Conservation (phyloP, 2,797 vertebrate species). For the Novumbra hubbsi region DNA sequence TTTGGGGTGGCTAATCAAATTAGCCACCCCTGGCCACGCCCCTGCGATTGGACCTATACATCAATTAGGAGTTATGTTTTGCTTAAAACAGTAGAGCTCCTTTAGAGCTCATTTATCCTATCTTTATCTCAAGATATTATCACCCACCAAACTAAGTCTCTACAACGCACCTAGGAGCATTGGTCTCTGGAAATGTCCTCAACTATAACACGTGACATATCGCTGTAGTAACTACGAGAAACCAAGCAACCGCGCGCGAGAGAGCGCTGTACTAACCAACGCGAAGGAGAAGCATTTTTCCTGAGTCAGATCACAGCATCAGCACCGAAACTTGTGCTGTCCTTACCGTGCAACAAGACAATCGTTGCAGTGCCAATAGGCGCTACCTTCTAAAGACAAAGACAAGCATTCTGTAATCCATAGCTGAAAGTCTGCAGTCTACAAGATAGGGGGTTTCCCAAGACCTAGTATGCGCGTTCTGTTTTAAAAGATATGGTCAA, state of each 20-base stretch:
- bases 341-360: slow-evolving; percentile 18
- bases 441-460: slow-evolving; percentile 13
- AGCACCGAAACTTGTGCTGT: slow-evolving; percentile 58
- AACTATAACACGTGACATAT: slow-evolving; percentile 68
- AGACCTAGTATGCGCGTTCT: slow-evolving; percentile 38
- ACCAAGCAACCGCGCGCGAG: slow-evolving; percentile 53
- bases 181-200: slow-evolving; percentile 32
- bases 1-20: too few relatives aligned
- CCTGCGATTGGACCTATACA: too few relatives aligned
- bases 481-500: slow-evolving; percentile 72
- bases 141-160: not conserved
- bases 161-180: not conserved
- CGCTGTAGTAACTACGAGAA: slow-evolving; percentile 58
- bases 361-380: too few relatives aligned
- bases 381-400: not conserved
- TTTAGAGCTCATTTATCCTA: too few relatives aligned
- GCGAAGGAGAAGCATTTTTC: slow-evolving; percentile 51
- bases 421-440: not conserved
- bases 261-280: slow-evolving; percentile 6
- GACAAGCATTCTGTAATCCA: slow-evolving; percentile 2
- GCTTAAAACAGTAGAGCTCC: not conserved
- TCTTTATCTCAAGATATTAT: not conserved
- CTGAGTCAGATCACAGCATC: slow-evolving; percentile 58
- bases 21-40: too few relatives aligned
- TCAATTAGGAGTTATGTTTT: not conserved